Percentiles rank a stretch among this genome's conserved stretches.
phyloP scores from a whole-genome alignment of 1,140 invertebrate genomes.

The Magallana ariakensis region DNA sequence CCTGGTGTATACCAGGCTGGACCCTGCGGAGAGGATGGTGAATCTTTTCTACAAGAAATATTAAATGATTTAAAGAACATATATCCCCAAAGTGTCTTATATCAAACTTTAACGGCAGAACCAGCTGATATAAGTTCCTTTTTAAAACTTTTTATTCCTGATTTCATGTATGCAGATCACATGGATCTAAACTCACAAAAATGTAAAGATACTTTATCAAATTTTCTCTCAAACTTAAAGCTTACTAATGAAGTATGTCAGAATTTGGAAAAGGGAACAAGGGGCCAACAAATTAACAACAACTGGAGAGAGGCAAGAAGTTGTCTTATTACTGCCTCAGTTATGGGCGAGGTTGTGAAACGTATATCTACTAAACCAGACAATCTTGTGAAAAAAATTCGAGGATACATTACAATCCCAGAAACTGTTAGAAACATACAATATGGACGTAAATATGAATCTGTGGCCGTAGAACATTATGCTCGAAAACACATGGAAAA shows the following conservation, averaged over 20 bases:
- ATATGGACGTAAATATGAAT: background rate
- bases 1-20: background rate
- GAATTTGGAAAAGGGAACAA: conserved; percentile 39
- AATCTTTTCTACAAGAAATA: conserved; percentile 37
- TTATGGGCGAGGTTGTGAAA: background rate
- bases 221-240: background rate
- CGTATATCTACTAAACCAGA: background rate
- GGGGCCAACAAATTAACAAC: background rate
- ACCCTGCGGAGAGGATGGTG: conserved; percentile 30
- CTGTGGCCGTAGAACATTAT: background rate
- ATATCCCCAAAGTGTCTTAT: conserved; percentile 45
- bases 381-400: background rate
- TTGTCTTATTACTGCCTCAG: background rate
- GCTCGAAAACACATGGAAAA: background rate
- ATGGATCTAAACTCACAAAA: background rate
- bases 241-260: background rate
- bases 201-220: conserved; percentile 50
- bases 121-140: conserved; percentile 16
- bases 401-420: background rate
- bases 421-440: background rate
- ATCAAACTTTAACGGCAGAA: conserved; percentile 41
- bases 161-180: conserved; percentile 42
- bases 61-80: conserved; percentile 20
- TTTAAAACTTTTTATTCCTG: conserved; percentile 13
- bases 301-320: conserved; percentile 6